Percentiles rank a stretch among this genome's conserved stretches.
Conservation (phyloP, 2,797 vertebrate species). For the Enoplosus armatus region DNA sequence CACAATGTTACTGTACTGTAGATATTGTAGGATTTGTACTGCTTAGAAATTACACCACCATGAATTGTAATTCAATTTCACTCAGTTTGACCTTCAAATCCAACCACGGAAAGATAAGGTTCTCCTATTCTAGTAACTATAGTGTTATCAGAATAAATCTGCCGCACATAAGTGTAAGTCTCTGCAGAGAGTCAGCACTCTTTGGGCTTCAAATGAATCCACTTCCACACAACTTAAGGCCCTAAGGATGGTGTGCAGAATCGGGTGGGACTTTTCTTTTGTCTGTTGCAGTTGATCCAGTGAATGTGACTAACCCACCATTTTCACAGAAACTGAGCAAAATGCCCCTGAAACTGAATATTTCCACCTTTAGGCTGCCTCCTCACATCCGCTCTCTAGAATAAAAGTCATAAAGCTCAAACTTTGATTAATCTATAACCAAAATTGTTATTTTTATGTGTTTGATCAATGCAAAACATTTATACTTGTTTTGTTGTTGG, state of each 20-base stretch:
- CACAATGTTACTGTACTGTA: conserved; percentile 3
- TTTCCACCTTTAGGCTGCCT: not conserved
- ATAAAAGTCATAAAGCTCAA: not conserved
- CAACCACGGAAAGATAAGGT: not conserved
- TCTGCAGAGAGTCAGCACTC: conserved; percentile 2
- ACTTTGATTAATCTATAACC: not conserved
- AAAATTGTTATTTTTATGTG: no score
- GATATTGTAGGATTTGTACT: not conserved
- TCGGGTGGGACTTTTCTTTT: not conserved
- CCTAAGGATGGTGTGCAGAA: not conserved
- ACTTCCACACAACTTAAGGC: not conserved
- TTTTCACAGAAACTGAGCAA: not conserved
- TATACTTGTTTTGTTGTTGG: not conserved
- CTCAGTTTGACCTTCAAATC: not conserved
- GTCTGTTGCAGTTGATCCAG: not conserved
- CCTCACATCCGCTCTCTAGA: no score
- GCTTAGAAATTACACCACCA: not conserved
- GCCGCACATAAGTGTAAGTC: not conserved
- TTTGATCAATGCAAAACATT: not conserved
- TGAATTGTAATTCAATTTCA: not conserved
- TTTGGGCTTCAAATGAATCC: not conserved
- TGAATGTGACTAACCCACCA: not conserved
- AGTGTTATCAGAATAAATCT: not conserved
- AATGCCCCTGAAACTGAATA: not conserved
- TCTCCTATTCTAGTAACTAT: not conserved